Percentiles rank a stretch among this genome's conserved stretches.
These are phyloP conservation scores for Criorhina ranunculi DNA, from an alignment of 2,888 invertebrate species.

Conservation along the genomic window DNA sequence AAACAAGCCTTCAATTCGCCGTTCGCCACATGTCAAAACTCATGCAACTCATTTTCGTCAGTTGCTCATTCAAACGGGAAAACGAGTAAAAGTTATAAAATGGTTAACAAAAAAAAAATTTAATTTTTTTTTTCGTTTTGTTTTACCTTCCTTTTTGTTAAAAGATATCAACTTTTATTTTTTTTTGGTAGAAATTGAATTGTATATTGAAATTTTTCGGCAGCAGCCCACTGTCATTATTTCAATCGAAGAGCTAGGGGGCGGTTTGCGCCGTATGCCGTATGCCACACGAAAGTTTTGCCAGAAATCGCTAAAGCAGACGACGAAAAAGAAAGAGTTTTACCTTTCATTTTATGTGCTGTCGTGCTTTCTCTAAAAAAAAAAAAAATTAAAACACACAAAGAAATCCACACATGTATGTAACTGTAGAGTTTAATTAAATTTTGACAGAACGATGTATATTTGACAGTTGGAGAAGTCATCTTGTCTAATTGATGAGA, in stretches of 20 bases:
- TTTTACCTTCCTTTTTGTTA: conserved; percentile 33
- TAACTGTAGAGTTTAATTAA: conserved; percentile 44
- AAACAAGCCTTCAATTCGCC: not conserved
- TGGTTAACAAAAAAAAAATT: not conserved
- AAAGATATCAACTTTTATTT: conserved; percentile 47
- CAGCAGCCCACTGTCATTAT: conserved; percentile 35
- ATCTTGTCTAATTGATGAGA: conserved; percentile 31
- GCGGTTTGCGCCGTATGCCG: no score
- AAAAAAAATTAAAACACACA: conserved; percentile 4
- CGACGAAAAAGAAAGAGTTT: conserved; percentile 56
- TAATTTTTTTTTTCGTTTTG: conserved; percentile 35
- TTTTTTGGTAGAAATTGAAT: conserved; percentile 60
- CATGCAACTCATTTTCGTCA: conserved; percentile 45
- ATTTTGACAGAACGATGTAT: conserved; percentile 28
- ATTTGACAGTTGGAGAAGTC: conserved; percentile 29
- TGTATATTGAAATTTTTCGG: conserved; percentile 69
- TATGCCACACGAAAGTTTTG: conserved; percentile 51
- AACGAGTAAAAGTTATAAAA: conserved; percentile 62
- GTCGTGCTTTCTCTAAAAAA: conserved; percentile 61
- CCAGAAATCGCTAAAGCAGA: conserved; percentile 6
- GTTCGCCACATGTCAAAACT: conserved; percentile 55
- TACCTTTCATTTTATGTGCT: conserved; percentile 43
- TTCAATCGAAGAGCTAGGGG: not conserved
- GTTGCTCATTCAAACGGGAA: conserved; percentile 60
- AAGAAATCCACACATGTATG: not conserved